A percentile compares a stretch with the other conserved stretches of the same genome.
Evolutionary conservation across 2,888 invertebrate genomes (phyloP).

Genomic region (Netelia fuscicornis): DNA sequence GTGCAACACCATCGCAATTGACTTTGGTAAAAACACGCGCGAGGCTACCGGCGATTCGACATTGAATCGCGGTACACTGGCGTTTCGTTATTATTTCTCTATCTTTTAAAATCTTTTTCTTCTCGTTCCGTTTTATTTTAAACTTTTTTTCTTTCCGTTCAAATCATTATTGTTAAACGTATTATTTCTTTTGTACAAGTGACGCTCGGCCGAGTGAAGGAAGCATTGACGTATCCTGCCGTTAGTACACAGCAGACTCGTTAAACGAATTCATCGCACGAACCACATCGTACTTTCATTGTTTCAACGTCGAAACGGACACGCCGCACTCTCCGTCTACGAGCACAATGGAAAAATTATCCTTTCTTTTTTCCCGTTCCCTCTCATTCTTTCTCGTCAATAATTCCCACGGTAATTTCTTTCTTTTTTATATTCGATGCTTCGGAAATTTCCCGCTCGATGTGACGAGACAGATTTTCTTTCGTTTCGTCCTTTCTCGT

Average conservation of each 20-base stretch:
- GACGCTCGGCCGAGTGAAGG: constrained; percentile 26
- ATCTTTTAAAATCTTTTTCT: constrained; percentile 42
- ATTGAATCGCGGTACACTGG: constrained; percentile 46
- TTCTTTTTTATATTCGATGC: constrained; percentile 35
- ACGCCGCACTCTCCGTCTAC: constrained; percentile 9
- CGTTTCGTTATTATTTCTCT: constrained; percentile 38
- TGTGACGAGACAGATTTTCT: background rate
- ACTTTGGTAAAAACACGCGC: constrained; percentile 55
- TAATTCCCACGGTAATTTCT: constrained; percentile 21
- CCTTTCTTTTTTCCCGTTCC: constrained; percentile 24
- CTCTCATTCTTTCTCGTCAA: constrained; percentile 25
- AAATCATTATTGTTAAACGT: constrained; percentile 21
- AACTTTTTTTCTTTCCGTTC: constrained; percentile 1
- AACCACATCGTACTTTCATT: constrained; percentile 46
- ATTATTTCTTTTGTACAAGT: constrained; percentile 30
- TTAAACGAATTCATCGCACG: constrained; percentile 32
- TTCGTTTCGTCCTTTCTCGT: background rate
- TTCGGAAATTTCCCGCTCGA: constrained; percentile 10
- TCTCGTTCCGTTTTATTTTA: constrained; percentile 16
- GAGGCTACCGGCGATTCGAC: constrained; percentile 46
- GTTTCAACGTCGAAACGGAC: constrained; percentile 42
- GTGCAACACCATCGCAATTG: constrained; percentile 78
- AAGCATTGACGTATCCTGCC: constrained; percentile 15
- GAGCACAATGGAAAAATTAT: constrained; percentile 40
- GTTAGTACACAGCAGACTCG: constrained; percentile 2